These are phyloP conservation scores for Acromyrmex heyeri DNA, from an alignment of 1,140 invertebrate species.

Conservation along the genomic window DNA sequence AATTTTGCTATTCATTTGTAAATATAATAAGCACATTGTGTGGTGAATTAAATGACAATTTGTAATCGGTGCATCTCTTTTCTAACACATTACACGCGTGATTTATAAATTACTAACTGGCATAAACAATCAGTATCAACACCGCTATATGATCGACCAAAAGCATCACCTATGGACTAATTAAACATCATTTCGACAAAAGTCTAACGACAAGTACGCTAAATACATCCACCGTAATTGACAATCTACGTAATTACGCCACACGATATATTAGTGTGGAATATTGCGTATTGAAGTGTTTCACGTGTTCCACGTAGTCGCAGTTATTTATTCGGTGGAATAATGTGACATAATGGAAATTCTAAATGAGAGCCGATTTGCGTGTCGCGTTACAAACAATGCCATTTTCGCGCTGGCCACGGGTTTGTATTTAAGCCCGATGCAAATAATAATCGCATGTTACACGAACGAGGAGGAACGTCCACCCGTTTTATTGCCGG, in stretches of 20 bases:
- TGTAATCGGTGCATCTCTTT: constrained; percentile 20
- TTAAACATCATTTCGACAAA: constrained; percentile 62
- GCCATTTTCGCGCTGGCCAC: constrained; percentile 63
- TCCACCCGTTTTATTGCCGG: constrained; percentile 62
- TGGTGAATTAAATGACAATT: constrained; percentile 21
- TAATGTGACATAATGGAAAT: constrained; percentile 70
- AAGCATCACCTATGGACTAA: constrained; percentile 44
- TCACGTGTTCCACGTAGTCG: background rate
- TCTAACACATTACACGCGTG: constrained; percentile 9
- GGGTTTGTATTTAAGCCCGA: constrained; percentile 57
- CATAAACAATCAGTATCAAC: constrained; percentile 36
- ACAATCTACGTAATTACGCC: constrained; percentile 58
- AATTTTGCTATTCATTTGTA: background rate
- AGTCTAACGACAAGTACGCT: constrained; percentile 52
- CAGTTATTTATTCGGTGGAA: constrained; percentile 52
- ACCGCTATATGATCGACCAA: constrained; percentile 21
- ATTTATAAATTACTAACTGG: constrained; percentile 40
- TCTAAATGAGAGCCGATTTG: constrained; percentile 70
- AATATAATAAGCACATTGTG: background rate
- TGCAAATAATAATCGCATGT: constrained; percentile 68
- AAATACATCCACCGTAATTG: constrained; percentile 47
- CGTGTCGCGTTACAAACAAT: constrained; percentile 70
- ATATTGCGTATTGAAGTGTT: constrained; percentile 49
- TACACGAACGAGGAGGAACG: constrained; percentile 49
- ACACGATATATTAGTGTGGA: constrained; percentile 17